A percentile compares a stretch with the other conserved stretches of the same genome.
These are phyloP conservation scores for Campopleginae sp. DNA, from an alignment of 2,888 invertebrate genomes.

Conservation along the genomic window DNA sequence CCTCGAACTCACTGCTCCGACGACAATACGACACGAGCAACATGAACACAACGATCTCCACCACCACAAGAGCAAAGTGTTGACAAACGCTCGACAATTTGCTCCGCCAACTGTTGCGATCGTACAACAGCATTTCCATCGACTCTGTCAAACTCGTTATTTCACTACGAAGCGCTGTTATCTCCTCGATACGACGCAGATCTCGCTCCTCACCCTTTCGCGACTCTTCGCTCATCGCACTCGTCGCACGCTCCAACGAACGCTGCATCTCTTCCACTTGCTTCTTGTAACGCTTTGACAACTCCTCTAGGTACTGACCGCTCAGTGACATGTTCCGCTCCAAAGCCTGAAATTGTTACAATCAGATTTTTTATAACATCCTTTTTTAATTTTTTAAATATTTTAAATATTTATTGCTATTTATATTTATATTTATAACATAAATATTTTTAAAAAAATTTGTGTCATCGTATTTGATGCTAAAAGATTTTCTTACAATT, in stretches of 20 bases:
- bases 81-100: slow-evolving; percentile 86
- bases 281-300: slow-evolving; percentile 97
- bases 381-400: background rate
- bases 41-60: slow-evolving; percentile 85
- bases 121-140: slow-evolving; percentile 87
- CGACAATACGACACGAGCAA: slow-evolving; percentile 86
- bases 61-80: slow-evolving; percentile 85
- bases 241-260: slow-evolving; percentile 91
- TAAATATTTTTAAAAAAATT: too few species aligned
- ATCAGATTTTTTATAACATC: background rate
- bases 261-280: slow-evolving; percentile 98
- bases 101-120: slow-evolving; percentile 88
- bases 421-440: too few species aligned
- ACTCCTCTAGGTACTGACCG: slow-evolving; percentile 97
- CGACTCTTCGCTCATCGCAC: slow-evolving; percentile 90
- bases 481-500: too few species aligned
- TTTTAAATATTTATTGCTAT: too few species aligned
- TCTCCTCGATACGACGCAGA: slow-evolving; percentile 91
- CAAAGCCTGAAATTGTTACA: slow-evolving; percentile 87
- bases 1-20: slow-evolving; percentile 80
- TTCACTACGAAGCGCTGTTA: slow-evolving; percentile 88
- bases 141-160: slow-evolving; percentile 87
- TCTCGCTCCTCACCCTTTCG: slow-evolving; percentile 90
- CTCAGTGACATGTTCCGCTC: slow-evolving; percentile 99
- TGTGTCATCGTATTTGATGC: too few species aligned